These are phyloP conservation scores for Prietella phreatophila DNA, from an alignment of 2,113 vertebrate species.

Conservation along the genomic window DNA sequence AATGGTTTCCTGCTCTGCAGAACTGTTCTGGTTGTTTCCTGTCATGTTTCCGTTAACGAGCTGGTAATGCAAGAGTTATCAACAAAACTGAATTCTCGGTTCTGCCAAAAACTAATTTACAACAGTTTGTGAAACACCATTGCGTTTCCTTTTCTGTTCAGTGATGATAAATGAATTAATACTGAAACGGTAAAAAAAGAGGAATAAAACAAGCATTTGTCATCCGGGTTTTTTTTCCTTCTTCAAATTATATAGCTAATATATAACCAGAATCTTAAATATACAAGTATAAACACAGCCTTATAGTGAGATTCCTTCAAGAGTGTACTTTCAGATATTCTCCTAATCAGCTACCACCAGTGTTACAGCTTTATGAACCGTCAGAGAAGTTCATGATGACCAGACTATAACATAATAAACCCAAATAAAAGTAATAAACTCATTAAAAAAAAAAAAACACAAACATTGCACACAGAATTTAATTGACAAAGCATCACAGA, in stretches of 20 bases:
- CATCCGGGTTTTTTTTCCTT: background rate
- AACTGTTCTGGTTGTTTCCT: background rate
- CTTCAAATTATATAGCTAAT: background rate
- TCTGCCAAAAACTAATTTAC: background rate
- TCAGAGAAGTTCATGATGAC: background rate
- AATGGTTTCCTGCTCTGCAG: constrained; percentile 27
- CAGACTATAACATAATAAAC: background rate
- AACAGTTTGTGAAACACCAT: background rate
- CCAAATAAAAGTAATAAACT: too few relatives aligned
- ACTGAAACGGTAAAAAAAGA: too few relatives aligned
- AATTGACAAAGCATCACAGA: background rate
- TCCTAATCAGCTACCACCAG: constrained; percentile 36
- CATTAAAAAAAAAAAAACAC: too few relatives aligned
- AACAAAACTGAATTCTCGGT: background rate
- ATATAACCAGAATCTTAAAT: background rate
- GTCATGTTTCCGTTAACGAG: background rate
- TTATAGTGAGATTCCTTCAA: background rate
- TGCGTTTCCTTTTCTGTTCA: background rate
- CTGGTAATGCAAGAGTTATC: background rate
- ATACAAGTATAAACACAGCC: background rate
- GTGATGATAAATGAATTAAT: background rate
- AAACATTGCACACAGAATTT: too few relatives aligned
- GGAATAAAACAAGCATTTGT: background rate
- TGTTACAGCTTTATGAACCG: background rate
- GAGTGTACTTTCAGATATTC: background rate